These are phyloP conservation scores for Thereva unica DNA, from an alignment of 2,888 invertebrate genomes.

Conservation along the genomic window DNA sequence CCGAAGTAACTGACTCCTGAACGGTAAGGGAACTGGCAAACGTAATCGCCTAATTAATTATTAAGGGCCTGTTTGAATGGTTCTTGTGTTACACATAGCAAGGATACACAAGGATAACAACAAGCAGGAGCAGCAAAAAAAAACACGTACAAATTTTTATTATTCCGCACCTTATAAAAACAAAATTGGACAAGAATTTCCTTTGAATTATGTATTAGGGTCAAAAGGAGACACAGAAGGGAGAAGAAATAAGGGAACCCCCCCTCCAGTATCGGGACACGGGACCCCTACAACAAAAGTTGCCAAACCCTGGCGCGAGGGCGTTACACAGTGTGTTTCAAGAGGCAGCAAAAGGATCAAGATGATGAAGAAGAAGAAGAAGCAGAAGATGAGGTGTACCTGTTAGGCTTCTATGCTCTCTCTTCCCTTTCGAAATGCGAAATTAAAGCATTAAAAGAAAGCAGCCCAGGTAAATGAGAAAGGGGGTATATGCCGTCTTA, in stretches of 20 bases:
- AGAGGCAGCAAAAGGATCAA: not conserved
- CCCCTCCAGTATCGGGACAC: not conserved
- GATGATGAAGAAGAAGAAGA: too few species aligned
- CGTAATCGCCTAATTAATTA: conserved; percentile 27
- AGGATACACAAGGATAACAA: not conserved
- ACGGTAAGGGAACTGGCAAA: conserved; percentile 30
- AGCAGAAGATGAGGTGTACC: too few species aligned
- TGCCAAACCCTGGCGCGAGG: not conserved
- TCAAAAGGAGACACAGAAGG: conserved; percentile 26
- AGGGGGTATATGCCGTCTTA: not conserved
- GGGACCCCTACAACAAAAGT: not conserved
- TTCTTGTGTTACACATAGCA: not conserved
- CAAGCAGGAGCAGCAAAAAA: not conserved
- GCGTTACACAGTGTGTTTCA: not conserved
- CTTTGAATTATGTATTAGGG: conserved; percentile 40
- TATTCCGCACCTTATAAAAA: conserved; percentile 42
- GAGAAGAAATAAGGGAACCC: conserved; percentile 2
- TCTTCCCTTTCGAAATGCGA: conserved; percentile 26
- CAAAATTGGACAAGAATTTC: conserved; percentile 39
- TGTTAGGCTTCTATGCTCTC: not conserved
- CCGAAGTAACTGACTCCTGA: conserved; percentile 6
- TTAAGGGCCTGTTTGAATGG: conserved; percentile 35
- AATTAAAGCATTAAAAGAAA: conserved; percentile 30
- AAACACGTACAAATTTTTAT: conserved; percentile 36
- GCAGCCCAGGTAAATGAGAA: not conserved